Percentiles rank a stretch among this genome's conserved stretches.
Evolutionary conservation across 2,888 invertebrate species (phyloP).

Genomic region (Corythucha ciliata): DNA sequence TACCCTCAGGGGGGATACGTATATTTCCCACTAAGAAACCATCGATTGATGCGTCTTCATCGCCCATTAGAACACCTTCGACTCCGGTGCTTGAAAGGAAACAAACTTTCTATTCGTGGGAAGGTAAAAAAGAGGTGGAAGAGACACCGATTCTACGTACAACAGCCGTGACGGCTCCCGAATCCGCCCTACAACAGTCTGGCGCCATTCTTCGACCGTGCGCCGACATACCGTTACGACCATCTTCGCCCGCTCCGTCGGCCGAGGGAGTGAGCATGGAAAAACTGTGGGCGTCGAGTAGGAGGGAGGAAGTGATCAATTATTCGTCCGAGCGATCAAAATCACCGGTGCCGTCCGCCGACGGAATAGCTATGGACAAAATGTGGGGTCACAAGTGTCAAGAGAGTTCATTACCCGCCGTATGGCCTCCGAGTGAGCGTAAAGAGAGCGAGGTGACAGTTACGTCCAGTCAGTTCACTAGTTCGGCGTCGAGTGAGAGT

Average conservation of each 20-base stretch:
- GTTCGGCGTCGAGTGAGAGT: background rate
- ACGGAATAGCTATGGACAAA: conserved; percentile 42
- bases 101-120: conserved; percentile 15
- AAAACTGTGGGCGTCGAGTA: conserved; percentile 50
- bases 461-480: background rate
- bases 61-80: conserved; percentile 13
- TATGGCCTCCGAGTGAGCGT: conserved; percentile 29
- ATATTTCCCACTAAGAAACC: conserved; percentile 42
- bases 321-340: conserved; percentile 4
- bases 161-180: conserved; percentile 1
- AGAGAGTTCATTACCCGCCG: conserved; percentile 24
- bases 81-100: conserved; percentile 29
- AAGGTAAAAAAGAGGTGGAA: conserved; percentile 21
- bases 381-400: conserved; percentile 38
- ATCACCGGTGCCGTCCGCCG: conserved; percentile 41
- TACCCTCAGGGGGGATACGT: conserved; percentile 51
- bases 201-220: conserved; percentile 42
- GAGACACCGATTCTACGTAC: conserved; percentile 28
- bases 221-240: conserved; percentile 41
- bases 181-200: background rate
- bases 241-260: conserved; percentile 49
- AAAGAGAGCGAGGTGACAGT: background rate
- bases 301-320: conserved; percentile 25
- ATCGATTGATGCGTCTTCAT: background rate
- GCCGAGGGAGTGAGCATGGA: conserved; percentile 58